Evolutionary conservation across 2,113 vertebrate genomes (phyloP).

Genomic region (Epinephelus cyanopodus): DNA sequence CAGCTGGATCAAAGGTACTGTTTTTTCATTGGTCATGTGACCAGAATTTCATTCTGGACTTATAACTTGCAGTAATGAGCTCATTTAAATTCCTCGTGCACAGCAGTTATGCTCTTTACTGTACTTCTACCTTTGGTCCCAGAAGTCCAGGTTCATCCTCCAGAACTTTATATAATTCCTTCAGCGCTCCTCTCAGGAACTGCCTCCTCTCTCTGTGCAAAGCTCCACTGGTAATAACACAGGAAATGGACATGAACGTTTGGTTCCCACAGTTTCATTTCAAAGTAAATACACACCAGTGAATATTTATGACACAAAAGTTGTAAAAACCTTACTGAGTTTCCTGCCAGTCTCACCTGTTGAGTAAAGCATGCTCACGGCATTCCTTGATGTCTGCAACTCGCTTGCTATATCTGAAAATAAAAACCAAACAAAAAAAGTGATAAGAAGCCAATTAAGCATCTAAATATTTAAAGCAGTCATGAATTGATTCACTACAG

Average conservation of each 20-base stretch:
- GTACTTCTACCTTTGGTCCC: constrained; percentile 89
- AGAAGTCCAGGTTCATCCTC: constrained; percentile 92
- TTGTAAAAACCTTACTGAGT: accelerated
- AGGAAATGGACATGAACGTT: neutral
- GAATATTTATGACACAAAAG: constrained; percentile 11
- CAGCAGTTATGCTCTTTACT: neutral
- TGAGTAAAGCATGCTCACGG: constrained; percentile 85
- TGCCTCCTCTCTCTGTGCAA: constrained; percentile 89
- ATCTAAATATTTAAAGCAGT: neutral
- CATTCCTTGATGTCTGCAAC: constrained; percentile 92
- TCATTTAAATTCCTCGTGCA: constrained; percentile 14
- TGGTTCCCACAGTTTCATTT: constrained; percentile 21
- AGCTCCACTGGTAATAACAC: constrained; percentile 82
- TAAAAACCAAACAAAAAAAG: neutral
- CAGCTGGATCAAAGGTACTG: neutral
- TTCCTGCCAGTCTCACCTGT: constrained; percentile 83
- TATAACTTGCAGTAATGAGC: constrained; percentile 3
- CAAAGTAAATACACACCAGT: neutral
- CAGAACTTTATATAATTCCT: constrained; percentile 88
- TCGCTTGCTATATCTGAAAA: constrained; percentile 88
- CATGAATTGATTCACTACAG: neutral
- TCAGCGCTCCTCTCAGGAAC: constrained; percentile 87
- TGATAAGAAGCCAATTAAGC: accelerated
- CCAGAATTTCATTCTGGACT: constrained; percentile 21
- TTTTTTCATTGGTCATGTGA: neutral